Percentiles rank a stretch among this genome's conserved stretches.
These are phyloP conservation scores for Taurulus bubalis DNA, from an alignment of 2,113 vertebrate species.

Conservation along the genomic window DNA sequence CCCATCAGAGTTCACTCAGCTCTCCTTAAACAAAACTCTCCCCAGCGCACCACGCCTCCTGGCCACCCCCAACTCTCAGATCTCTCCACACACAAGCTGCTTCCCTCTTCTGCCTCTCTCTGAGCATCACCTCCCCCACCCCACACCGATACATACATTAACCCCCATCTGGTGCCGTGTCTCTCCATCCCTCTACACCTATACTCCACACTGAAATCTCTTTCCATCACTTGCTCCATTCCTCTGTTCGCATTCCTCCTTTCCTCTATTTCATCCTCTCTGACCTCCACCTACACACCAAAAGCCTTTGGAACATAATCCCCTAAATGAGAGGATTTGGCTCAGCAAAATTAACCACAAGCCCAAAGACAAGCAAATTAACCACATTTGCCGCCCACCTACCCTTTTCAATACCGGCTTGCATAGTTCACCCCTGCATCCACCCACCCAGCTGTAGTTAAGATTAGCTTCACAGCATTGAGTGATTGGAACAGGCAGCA, in stretches of 20 bases:
- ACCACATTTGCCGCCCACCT: conserved; percentile 62
- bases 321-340: conserved; percentile 74
- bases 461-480: conserved; percentile 26
- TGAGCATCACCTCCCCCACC: conserved; percentile 49
- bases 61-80: conserved; percentile 55
- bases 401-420: conserved; percentile 51
- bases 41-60: conserved; percentile 46
- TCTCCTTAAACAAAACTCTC: conserved; percentile 57
- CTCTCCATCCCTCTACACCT: conserved; percentile 33
- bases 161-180: conserved; percentile 45
- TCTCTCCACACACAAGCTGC: conserved; percentile 63
- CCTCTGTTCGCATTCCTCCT: conserved; percentile 23
- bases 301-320: conserved; percentile 61
- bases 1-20: conserved; percentile 52
- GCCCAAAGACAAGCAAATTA: conserved; percentile 63
- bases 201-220: conserved; percentile 30
- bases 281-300: conserved; percentile 73
- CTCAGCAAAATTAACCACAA: conserved; percentile 69
- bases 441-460: conserved; percentile 45
- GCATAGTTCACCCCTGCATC: conserved; percentile 38
- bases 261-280: conserved; percentile 40
- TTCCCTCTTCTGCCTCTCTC: conserved; percentile 44
- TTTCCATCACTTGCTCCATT: conserved; percentile 51
- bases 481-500: conserved; percentile 35
- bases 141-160: conserved; percentile 39